Evolutionary conservation across 2,888 invertebrate species (phyloP).

Genomic region (Ischnura elegans): DNA sequence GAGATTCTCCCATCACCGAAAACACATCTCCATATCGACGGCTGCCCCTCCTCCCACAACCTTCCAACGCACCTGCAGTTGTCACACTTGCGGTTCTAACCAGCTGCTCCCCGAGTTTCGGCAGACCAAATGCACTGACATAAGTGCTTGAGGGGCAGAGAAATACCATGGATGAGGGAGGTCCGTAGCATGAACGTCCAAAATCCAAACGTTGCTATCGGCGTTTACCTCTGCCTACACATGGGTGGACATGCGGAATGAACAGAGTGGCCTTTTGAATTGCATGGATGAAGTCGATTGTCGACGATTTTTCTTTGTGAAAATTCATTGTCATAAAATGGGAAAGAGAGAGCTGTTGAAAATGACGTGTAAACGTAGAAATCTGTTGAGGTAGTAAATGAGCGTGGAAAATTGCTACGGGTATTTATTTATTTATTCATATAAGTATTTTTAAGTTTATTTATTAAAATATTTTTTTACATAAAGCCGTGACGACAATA

Average conservation of each 20-base stretch:
- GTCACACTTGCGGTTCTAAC: background rate
- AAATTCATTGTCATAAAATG: no score
- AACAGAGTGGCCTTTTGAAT: background rate
- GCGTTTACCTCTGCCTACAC: background rate
- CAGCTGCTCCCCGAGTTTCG: background rate
- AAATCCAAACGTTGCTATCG: background rate
- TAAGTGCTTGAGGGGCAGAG: background rate
- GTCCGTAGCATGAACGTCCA: no score
- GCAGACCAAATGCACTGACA: background rate
- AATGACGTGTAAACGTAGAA: no score
- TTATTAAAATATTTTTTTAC: no score
- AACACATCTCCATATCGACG: constrained; percentile 17
- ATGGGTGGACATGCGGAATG: background rate
- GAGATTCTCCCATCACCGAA: background rate
- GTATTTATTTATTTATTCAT: no score
- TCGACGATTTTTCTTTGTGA: no score
- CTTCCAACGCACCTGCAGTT: background rate
- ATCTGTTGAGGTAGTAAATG: no score
- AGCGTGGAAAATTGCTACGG: no score
- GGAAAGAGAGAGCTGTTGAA: no score
- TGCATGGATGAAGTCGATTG: no score
- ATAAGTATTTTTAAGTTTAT: no score
- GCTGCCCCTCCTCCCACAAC: background rate
- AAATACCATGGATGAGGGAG: background rate
- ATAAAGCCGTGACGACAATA: no score